Conservation (phyloP, 2,113 vertebrate genomes). For the Micronisus gabar region DNA sequence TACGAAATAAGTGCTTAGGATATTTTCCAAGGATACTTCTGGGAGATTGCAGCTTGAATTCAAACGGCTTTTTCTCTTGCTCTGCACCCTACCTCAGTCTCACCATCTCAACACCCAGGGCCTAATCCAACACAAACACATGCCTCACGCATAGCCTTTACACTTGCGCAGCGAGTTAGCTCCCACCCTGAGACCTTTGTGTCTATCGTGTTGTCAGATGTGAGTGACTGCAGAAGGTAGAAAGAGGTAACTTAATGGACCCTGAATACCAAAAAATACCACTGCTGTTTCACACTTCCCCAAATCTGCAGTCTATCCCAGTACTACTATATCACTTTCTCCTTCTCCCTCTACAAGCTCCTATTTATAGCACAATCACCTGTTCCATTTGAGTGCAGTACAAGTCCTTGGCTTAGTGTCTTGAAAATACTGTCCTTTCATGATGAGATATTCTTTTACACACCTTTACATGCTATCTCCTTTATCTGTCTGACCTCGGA, state of each 20-base stretch:
- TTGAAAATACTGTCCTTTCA: slow-evolving; percentile 12
- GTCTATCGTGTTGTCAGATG: not conserved
- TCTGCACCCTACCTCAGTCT: not conserved
- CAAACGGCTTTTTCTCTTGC: not conserved
- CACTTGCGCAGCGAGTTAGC: not conserved
- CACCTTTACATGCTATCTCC: not conserved
- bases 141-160: rapidly evolving
- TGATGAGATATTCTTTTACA: slow-evolving; percentile 4
- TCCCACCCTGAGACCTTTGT: not conserved
- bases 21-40: not conserved
- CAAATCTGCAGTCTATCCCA: not conserved
- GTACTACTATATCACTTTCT: not conserved
- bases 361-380: not conserved
- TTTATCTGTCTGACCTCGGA: not conserved
- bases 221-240: not conserved
- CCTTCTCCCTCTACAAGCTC: not conserved
- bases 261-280: not conserved
- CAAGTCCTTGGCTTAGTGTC: not conserved
- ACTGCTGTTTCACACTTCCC: not conserved
- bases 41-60: not conserved
- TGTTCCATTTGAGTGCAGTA: not conserved
- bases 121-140: not conserved
- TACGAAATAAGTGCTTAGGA: not conserved
- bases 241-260: not conserved
- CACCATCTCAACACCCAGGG: not conserved